phyloP scores from a whole-genome alignment of 2,888 invertebrate species.

The Cinara cedri region DNA sequence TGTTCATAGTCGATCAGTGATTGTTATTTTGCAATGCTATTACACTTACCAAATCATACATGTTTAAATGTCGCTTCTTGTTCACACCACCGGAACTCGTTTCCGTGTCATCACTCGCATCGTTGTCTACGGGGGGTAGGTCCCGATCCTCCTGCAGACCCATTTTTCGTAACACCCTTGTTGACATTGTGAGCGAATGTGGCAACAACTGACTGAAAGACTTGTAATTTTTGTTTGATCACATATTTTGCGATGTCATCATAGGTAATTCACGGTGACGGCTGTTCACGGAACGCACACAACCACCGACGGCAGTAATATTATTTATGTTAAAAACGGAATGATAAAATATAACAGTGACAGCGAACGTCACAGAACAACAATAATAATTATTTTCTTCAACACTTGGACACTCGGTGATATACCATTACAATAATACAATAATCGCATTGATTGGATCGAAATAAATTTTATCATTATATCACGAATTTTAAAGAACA shows the following conservation, averaged over 20 bases:
- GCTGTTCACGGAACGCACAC: no score
- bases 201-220: neutral
- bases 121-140: slow-evolving; percentile 59
- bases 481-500: slow-evolving; percentile 1
- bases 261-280: neutral
- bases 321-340: neutral
- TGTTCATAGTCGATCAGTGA: neutral
- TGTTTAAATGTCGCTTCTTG: slow-evolving; percentile 70
- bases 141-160: slow-evolving; percentile 61
- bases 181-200: slow-evolving; percentile 66
- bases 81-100: slow-evolving; percentile 68
- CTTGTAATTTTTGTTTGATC: neutral
- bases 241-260: neutral
- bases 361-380: neutral
- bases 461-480: slow-evolving; percentile 4
- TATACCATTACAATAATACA: neutral
- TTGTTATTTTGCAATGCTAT: neutral
- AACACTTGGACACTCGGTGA: neutral
- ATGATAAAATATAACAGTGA: neutral
- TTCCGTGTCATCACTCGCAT: slow-evolving; percentile 63
- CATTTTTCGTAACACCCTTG: slow-evolving; percentile 70
- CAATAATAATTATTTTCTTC: neutral
- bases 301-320: neutral
- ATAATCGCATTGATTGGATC: neutral
- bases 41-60: slow-evolving; percentile 73